These are phyloP conservation scores for Hypsopygia costalis DNA, from an alignment of 2,888 invertebrate genomes.

Conservation along the genomic window DNA sequence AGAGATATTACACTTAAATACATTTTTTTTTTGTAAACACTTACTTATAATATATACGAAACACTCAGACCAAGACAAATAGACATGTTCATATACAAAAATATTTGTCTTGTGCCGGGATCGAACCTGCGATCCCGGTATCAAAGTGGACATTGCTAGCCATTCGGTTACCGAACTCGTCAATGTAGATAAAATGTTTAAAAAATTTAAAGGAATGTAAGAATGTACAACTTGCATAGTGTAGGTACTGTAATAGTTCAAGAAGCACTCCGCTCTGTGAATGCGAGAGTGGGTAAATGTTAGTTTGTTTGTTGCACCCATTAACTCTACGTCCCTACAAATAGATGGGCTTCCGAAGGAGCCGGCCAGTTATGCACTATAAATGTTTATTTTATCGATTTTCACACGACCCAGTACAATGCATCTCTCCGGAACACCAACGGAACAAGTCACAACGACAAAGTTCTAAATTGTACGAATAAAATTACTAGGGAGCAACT, in stretches of 20 bases:
- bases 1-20: too few species aligned
- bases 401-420: conserved; percentile 69
- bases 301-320: conserved; percentile 19
- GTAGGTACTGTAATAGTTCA: not conserved
- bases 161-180: too few species aligned
- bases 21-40: too few species aligned
- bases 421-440: conserved; percentile 47
- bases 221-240: too few species aligned
- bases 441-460: conserved; percentile 43
- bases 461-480: conserved; percentile 53
- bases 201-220: too few species aligned
- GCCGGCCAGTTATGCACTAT: conserved; percentile 36
- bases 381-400: conserved; percentile 77
- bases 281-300: conserved; percentile 13
- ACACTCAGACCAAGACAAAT: too few species aligned
- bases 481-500: conserved; percentile 62
- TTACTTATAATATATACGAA: too few species aligned
- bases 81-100: too few species aligned
- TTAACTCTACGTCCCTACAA: conserved; percentile 17
- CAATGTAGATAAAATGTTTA: too few species aligned
- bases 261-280: conserved; percentile 2
- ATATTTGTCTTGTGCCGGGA: too few species aligned
- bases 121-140: too few species aligned
- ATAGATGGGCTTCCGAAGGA: conserved; percentile 16
- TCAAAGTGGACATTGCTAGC: too few species aligned